phyloP scores from a whole-genome alignment of 2,113 vertebrate genomes.

The Coreoperca whiteheadi region DNA sequence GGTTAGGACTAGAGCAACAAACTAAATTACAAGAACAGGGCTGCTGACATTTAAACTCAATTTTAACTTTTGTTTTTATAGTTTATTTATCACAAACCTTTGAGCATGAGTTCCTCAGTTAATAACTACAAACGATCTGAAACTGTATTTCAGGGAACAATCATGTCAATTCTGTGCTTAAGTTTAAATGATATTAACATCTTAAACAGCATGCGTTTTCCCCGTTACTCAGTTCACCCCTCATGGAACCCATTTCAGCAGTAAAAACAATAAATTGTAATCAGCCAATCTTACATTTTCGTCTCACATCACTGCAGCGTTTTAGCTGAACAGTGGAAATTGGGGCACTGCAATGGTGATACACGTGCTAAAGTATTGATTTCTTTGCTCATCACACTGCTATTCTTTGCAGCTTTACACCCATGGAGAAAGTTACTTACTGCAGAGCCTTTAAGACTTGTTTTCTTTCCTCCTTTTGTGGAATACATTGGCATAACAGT shows the following conservation, averaged over 20 bases:
- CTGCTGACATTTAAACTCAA: no score
- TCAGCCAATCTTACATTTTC: slow-evolving; percentile 13
- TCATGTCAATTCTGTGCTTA: no score
- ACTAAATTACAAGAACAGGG: no score
- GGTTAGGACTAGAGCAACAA: no score
- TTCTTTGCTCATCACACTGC: not conserved
- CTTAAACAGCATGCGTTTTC: not conserved
- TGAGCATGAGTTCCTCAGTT: no score
- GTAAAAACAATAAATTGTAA: not conserved
- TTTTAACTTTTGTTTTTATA: no score
- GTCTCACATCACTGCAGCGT: not conserved
- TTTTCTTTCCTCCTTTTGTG: not conserved
- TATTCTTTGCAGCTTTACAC: not conserved
- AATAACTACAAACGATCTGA: no score
- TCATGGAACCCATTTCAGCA: not conserved
- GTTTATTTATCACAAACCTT: no score
- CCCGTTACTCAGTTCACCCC: no score
- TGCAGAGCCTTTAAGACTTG: not conserved
- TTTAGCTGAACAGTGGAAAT: not conserved
- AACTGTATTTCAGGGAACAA: no score
- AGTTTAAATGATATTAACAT: not conserved
- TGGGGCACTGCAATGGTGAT: not conserved
- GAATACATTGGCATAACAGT: not conserved
- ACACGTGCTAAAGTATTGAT: not conserved
- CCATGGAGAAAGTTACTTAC: not conserved